These are phyloP conservation scores for Cynodonichthys magdalenae DNA, from an alignment of 2,797 vertebrate genomes.

Conservation along the genomic window DNA sequence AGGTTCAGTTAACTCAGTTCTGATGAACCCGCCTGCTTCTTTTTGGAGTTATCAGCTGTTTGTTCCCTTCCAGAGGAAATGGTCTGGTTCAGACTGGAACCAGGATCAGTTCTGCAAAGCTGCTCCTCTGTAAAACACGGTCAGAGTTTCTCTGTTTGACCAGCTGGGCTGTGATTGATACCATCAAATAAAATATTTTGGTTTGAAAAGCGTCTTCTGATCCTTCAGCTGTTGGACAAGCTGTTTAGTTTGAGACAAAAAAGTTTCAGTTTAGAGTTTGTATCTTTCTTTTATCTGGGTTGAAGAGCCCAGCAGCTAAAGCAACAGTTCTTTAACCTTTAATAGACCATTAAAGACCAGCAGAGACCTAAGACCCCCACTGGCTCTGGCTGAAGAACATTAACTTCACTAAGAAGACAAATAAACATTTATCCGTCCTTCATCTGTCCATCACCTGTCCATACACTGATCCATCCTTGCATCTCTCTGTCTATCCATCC, in stretches of 20 bases:
- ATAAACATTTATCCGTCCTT: too few species aligned
- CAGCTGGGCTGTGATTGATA: slow-evolving; percentile 9
- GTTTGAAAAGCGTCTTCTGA: background rate
- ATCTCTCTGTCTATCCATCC: too few species aligned
- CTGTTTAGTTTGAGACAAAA: background rate
- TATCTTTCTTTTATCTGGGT: too few species aligned
- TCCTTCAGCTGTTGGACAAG: background rate
- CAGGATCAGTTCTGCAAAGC: background rate
- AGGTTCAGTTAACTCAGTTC: background rate
- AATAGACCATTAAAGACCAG: too few species aligned
- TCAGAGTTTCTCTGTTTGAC: slow-evolving; percentile 8
- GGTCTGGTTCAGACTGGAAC: background rate
- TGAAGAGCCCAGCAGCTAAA: too few species aligned
- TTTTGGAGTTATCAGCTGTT: slow-evolving; percentile 28
- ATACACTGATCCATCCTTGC: too few species aligned
- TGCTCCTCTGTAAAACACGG: background rate
- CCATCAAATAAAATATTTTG: slow-evolving; percentile 9
- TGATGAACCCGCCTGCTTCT: background rate
- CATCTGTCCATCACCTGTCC: too few species aligned
- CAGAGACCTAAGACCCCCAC: too few species aligned
- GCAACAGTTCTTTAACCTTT: too few species aligned
- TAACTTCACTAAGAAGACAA: too few species aligned
- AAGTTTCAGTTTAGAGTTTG: too few species aligned
- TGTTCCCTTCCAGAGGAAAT: slow-evolving; percentile 37
- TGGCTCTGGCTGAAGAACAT: too few species aligned